Percentiles rank a stretch among this genome's conserved stretches.
Evolutionary conservation across 92 coral and sea anemone species (phyloP).

Genomic region (Siderastrea siderea): DNA sequence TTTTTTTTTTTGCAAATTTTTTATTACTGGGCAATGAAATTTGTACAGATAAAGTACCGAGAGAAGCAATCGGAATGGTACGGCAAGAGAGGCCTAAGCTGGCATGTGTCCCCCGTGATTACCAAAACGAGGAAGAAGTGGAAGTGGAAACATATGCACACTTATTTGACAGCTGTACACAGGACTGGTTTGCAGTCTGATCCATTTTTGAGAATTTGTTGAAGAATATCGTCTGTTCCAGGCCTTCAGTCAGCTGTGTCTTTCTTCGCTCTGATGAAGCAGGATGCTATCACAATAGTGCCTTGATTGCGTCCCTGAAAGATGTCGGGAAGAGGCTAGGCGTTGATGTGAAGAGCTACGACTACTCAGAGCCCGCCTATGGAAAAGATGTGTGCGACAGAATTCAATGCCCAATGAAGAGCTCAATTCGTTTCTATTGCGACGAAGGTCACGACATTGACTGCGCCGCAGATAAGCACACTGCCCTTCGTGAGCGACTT

Average conservation of each 20-base stretch:
- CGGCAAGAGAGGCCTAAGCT: no score
- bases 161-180: conserved; percentile 4
- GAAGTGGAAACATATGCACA: conserved; percentile 16
- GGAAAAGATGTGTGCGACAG: conserved; percentile 22
- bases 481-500: conserved; percentile 29
- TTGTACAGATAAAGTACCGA: neutral
- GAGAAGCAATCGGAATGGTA: no score
- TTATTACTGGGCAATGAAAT: neutral
- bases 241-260: conserved; percentile 2
- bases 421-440: conserved; percentile 39
- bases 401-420: conserved; percentile 50
- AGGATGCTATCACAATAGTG: conserved; percentile 33
- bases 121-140: no score
- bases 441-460: conserved; percentile 57
- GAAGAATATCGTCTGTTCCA: neutral
- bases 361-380: neutral
- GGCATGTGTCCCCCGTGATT: no score
- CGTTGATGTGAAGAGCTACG: neutral
- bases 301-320: conserved; percentile 16
- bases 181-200: conserved; percentile 43
- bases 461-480: conserved; percentile 45
- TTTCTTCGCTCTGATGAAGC: conserved; percentile 36
- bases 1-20: neutral
- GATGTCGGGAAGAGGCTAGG: neutral
- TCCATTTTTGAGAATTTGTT: conserved; percentile 17